These are phyloP conservation scores for Corythaeola cristata DNA, from an alignment of 2,113 vertebrate species.

Conservation along the genomic window DNA sequence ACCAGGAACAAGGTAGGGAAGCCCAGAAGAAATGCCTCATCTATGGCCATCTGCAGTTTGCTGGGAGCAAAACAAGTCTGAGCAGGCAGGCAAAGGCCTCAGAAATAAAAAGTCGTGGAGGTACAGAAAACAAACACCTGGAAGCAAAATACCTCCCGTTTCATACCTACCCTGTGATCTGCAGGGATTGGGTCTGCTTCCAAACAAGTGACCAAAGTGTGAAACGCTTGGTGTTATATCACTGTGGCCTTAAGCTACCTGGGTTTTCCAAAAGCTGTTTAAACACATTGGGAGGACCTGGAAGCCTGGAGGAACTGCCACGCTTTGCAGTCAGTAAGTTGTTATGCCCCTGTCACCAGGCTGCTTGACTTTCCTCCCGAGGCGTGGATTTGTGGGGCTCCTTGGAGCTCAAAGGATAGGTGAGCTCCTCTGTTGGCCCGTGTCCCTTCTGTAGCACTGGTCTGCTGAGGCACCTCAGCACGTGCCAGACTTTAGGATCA, in stretches of 20 bases:
- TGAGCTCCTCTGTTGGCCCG: neutral
- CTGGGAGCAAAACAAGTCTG: constrained; percentile 10
- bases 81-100: constrained; percentile 4
- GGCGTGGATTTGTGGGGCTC: neutral
- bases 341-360: neutral
- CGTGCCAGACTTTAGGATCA: neutral
- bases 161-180: neutral
- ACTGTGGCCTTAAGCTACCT: neutral
- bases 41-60: neutral
- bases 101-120: neutral
- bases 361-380: neutral
- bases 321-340: neutral
- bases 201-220: neutral
- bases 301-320: neutral
- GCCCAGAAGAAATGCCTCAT: neutral
- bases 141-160: neutral
- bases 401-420: neutral
- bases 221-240: neutral
- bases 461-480: neutral
- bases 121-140: neutral
- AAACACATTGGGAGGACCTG: neutral
- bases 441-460: neutral
- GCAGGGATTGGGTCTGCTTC: neutral
- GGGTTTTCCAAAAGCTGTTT: neutral
- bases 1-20: neutral